Conservation (phyloP, 92 coral and sea anemone species). For the Diadumene lineata region DNA sequence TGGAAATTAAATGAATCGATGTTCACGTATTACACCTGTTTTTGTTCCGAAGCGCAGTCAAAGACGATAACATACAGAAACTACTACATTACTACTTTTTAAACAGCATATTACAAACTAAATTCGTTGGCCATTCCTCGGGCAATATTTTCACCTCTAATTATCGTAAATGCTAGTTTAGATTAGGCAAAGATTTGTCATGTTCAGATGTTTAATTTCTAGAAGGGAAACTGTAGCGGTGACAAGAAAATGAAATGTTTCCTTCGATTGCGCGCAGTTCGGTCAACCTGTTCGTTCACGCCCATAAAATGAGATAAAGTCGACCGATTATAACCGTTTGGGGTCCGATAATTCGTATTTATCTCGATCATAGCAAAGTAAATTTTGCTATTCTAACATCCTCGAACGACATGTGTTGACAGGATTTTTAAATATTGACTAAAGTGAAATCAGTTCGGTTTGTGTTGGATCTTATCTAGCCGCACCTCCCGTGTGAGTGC, state of each 20-base stretch:
- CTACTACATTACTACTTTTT: too few relatives aligned
- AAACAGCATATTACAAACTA: too few relatives aligned
- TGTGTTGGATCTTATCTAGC: conserved; percentile 20
- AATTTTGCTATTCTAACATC: conserved; percentile 3
- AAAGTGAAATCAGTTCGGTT: conserved; percentile 11
- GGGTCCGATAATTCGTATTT: conserved; percentile 17
- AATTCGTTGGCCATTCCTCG: neutral
- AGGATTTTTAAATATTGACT: conserved; percentile 29
- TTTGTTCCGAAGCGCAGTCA: neutral
- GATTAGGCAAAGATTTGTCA: conserved; percentile 5
- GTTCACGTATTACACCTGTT: conserved; percentile 9
- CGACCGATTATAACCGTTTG: neutral
- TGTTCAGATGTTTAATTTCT: neutral
- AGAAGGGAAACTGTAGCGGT: conserved; percentile 10
- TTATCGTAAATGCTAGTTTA: neutral
- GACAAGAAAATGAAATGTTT: too few relatives aligned
- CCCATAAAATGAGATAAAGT: conserved; percentile 16
- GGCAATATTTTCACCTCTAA: conserved; percentile 5
- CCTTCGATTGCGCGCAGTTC: conserved; percentile 4
- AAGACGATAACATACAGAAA: too few relatives aligned
- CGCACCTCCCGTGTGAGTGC: conserved; percentile 9
- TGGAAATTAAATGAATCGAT: neutral
- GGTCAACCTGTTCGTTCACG: conserved; percentile 5
- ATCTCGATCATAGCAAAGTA: conserved; percentile 1
- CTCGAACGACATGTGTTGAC: conserved; percentile 20